Evolutionary conservation across 2,888 invertebrate genomes (phyloP).

Genomic region (Dusona sp.): DNA sequence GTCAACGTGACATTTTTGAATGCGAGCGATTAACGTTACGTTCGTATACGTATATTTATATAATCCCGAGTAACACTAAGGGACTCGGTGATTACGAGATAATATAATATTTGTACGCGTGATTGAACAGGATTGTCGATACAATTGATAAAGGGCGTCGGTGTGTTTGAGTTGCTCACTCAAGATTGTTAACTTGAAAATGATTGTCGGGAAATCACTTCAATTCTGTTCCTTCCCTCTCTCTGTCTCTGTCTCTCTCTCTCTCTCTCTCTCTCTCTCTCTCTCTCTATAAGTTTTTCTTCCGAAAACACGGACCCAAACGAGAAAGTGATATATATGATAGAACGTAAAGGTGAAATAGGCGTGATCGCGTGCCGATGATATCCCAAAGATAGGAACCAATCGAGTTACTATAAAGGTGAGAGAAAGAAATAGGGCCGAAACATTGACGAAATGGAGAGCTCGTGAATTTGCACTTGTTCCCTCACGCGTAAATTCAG

Average conservation of each 20-base stretch:
- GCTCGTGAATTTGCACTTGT: conserved; percentile 54
- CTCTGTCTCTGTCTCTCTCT: neutral
- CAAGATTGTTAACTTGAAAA: conserved; percentile 76
- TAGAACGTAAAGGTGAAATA: conserved; percentile 23
- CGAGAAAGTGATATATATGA: conserved; percentile 27
- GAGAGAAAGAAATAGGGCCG: conserved; percentile 23
- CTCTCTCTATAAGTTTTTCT: conserved; percentile 10
- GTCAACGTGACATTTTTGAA: conserved; percentile 65
- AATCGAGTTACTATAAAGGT: conserved; percentile 35
- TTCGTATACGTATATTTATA: conserved; percentile 10
- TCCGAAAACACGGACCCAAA: conserved; percentile 35
- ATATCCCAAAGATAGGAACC: conserved; percentile 35
- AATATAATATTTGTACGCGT: conserved; percentile 71
- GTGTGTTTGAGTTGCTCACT: conserved; percentile 49
- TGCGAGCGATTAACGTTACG: conserved; percentile 65
- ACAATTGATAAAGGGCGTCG: conserved; percentile 46
- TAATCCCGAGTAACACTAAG: conserved; percentile 56
- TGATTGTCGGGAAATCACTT: conserved; percentile 80
- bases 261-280: neutral
- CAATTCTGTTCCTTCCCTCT: conserved; percentile 22
- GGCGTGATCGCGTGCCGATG: conserved; percentile 20
- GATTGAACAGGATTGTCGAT: conserved; percentile 71
- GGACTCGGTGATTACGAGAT: conserved; percentile 59
- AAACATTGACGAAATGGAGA: conserved; percentile 30
- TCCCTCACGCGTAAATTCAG: conserved; percentile 55